Evolutionary conservation across 2,888 invertebrate species (phyloP), one percentile per base, ranked within the genome.

Genomic region (Phalera bucephala): DNA sequence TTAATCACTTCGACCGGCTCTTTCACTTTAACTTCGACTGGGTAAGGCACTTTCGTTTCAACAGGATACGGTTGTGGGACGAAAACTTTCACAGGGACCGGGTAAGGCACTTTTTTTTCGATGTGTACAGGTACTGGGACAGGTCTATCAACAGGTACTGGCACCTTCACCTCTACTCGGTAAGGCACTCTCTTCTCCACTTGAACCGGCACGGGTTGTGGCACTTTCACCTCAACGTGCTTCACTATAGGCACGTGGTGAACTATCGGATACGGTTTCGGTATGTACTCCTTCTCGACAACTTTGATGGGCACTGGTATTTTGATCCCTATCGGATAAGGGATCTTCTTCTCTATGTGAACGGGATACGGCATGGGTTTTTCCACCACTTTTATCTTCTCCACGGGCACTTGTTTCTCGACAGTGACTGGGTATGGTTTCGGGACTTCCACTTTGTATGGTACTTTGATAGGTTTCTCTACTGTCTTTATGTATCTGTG

Each of bases 401-500:
- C 80, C 0, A 80, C 75, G 0, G 80, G 75, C 3, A 90, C 81
- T 59, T 77, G 78, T 57, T 80, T 90, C 54, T 89, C 90, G 17
- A 89, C 84, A 3, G 54, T 71, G 11, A 81, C 75, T 0, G 87
- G 89, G 47, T 91, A 91, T 8, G 92, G 92, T 42, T 91, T 91
- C 29, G 91, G 91, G 10, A 92, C 87, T 47, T 92, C 83, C 39
- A 92, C 91, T 63, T 91, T 86, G 42, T 74, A 78, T 2, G 89
- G 89, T 31, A 89, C 80, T 53, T 82, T 77, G 17, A 88, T 66
- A 33, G 90, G 91, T 66, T 92, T 92, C 25, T 92, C 87, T 12
- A 93, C 82, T 20, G 92, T 92, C 69, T 92, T 91, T 3, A 93
- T 73, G 59, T 93, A 92, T 72, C 91, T 91, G 63, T 93, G 93